These are phyloP conservation scores for Sinosuthora webbiana DNA, from an alignment of 2,113 vertebrate genomes.

Conservation along the genomic window DNA sequence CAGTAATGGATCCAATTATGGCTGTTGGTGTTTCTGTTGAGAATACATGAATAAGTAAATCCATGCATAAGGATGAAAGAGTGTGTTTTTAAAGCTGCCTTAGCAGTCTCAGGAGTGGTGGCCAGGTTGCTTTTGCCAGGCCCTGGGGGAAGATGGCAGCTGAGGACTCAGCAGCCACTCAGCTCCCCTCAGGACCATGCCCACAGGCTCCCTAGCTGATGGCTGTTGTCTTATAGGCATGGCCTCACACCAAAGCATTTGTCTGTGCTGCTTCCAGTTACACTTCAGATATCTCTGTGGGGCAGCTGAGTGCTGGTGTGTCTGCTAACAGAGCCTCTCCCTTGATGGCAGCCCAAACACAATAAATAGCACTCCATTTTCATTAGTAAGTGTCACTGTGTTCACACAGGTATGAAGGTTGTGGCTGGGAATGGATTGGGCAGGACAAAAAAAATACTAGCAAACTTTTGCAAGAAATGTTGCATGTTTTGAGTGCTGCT, in stretches of 20 bases:
- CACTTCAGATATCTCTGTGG: neutral
- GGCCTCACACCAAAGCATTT: neutral
- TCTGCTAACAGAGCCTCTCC: neutral
- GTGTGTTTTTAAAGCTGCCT: constrained; percentile 2
- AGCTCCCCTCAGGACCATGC: neutral
- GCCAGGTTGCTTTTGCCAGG: neutral
- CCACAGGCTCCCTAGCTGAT: neutral
- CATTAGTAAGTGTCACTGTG: neutral
- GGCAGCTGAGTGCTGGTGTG: neutral
- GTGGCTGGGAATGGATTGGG: neutral
- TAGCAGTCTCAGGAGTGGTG: neutral
- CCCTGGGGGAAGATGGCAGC: neutral
- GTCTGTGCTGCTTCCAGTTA: neutral
- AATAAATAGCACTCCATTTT: neutral
- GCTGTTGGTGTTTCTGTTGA: constrained; percentile 38
- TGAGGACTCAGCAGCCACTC: neutral
- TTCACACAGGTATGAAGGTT: neutral
- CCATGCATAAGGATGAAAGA: neutral
- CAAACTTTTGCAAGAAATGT: neutral
- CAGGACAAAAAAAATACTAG: neutral
- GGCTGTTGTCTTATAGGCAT: neutral
- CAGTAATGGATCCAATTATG: constrained; percentile 61
- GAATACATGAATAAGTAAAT: constrained; percentile 60
- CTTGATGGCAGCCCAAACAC: neutral
- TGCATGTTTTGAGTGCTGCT: neutral